These are phyloP conservation scores for Drosophila yooni DNA, from an alignment of 2,888 invertebrate species.

Conservation along the genomic window DNA sequence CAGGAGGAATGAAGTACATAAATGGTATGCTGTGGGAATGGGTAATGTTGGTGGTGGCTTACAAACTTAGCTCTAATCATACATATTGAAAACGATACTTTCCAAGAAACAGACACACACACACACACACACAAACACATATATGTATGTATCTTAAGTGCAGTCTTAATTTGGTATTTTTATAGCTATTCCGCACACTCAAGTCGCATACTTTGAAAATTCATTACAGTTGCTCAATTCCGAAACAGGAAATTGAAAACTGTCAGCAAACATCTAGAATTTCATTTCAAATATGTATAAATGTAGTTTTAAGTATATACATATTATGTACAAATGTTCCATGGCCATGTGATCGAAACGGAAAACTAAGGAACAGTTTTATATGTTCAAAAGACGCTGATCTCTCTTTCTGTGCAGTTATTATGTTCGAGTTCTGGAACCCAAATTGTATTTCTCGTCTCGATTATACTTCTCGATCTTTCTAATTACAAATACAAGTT, in stretches of 20 bases:
- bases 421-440: background rate
- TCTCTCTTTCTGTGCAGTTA: background rate
- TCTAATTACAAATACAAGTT: background rate
- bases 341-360: background rate
- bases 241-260: constrained; percentile 15
- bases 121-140: background rate
- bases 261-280: background rate
- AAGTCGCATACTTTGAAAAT: constrained; percentile 2
- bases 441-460: background rate
- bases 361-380: background rate
- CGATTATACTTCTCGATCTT: background rate
- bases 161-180: constrained; percentile 3
- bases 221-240: background rate
- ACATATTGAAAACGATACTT: constrained; percentile 28
- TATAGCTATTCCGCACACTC: background rate
- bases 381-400: background rate
- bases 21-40: constrained; percentile 18
- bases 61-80: constrained; percentile 27
- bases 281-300: background rate
- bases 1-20: constrained; percentile 30
- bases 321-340: background rate
- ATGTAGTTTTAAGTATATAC: background rate
- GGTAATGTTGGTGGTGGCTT: constrained; percentile 25
- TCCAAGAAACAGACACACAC: constrained; percentile 2
- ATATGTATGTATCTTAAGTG: background rate